Evolutionary conservation across 1,140 invertebrate genomes (phyloP).

Genomic region (Calephelis virginiensis): DNA sequence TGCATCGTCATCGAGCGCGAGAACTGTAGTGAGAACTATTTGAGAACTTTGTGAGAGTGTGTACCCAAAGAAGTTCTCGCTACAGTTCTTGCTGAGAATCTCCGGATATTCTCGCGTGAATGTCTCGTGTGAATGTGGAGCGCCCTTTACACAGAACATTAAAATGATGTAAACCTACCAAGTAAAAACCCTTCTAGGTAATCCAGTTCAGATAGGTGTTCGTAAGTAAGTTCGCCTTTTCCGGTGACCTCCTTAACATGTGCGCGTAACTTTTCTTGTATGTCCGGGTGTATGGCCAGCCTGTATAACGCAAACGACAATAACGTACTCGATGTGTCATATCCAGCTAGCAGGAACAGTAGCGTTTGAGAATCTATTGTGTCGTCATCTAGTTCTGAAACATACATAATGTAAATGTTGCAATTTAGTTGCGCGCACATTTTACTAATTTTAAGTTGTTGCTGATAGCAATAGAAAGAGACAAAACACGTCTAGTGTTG

Average conservation of each 20-base stretch:
- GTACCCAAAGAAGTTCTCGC: no score
- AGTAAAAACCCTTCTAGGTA: constrained; percentile 80
- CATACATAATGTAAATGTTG: neutral
- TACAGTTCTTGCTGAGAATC: no score
- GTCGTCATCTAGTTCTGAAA: constrained; percentile 66
- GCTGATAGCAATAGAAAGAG: no score
- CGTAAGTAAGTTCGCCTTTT: constrained; percentile 76
- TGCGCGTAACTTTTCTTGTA: constrained; percentile 80
- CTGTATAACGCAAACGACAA: constrained; percentile 79
- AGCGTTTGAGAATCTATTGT: constrained; percentile 67
- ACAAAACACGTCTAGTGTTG: no score
- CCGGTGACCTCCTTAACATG: constrained; percentile 79
- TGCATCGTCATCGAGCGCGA: no score
- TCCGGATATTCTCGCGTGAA: no score
- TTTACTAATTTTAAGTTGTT: no score
- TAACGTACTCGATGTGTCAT: constrained; percentile 76
- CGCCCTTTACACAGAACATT: no score
- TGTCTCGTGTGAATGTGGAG: no score
- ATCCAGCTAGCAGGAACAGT: constrained; percentile 75
- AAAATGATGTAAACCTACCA: constrained; percentile 37
- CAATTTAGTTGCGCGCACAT: neutral
- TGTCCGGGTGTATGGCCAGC: constrained; percentile 80
- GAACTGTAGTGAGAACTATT: no score
- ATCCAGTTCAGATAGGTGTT: constrained; percentile 73
- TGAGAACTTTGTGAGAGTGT: no score